phyloP scores from a whole-genome alignment of 1,140 invertebrate species.

The Popillia japonica region DNA sequence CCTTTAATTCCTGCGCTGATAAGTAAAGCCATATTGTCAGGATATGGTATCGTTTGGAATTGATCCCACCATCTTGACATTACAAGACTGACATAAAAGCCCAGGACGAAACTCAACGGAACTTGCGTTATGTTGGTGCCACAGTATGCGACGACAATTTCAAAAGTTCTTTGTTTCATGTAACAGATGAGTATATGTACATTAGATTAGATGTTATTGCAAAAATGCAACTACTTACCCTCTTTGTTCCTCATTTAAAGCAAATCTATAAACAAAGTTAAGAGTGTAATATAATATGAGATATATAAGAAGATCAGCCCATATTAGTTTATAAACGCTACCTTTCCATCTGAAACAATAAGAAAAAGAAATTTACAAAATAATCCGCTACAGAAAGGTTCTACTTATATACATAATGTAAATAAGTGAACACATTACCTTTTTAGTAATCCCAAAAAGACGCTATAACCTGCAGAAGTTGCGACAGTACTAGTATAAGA shows the following conservation, averaged over 20 bases:
- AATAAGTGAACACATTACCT: neutral
- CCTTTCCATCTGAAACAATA: slow-evolving; percentile 72
- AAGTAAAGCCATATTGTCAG: slow-evolving; percentile 59
- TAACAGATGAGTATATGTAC: slow-evolving; percentile 46
- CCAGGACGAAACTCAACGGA: slow-evolving; percentile 74
- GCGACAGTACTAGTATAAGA: neutral
- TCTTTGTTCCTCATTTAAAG: slow-evolving; percentile 65
- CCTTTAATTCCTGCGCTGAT: slow-evolving; percentile 63
- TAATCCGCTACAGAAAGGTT: neutral
- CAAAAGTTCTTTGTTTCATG: slow-evolving; percentile 65
- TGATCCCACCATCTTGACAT: slow-evolving; percentile 95
- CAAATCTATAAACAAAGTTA: slow-evolving; percentile 67
- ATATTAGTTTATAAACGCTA: slow-evolving; percentile 78
- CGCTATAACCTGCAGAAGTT: neutral
- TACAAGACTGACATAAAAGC: slow-evolving; percentile 87
- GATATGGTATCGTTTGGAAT: slow-evolving; percentile 76
- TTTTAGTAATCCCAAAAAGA: neutral
- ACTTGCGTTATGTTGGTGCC: slow-evolving; percentile 73
- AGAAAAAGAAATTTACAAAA: neutral
- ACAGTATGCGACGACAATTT: slow-evolving; percentile 71
- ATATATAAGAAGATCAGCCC: slow-evolving; percentile 72
- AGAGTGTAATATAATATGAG: slow-evolving; percentile 69
- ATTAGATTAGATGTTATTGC: neutral
- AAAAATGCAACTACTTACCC: slow-evolving; percentile 59
- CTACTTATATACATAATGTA: too few species aligned